phyloP scores from a whole-genome alignment of 1,140 invertebrate species.

The Drosophila leontia region DNA sequence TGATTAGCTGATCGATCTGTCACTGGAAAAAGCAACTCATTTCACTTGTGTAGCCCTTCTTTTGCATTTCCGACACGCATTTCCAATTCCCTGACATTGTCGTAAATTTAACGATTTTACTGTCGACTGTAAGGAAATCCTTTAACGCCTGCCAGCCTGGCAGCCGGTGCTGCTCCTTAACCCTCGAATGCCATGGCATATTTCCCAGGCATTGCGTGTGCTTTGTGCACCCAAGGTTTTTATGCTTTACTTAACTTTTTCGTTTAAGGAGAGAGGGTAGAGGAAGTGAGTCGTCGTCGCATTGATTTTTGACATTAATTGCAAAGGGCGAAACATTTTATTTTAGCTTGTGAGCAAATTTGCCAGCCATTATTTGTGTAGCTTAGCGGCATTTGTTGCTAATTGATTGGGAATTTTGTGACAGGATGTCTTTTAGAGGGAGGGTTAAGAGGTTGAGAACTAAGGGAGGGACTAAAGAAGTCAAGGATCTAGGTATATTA shows the following conservation, averaged over 20 bases:
- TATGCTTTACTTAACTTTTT: slow-evolving; percentile 42
- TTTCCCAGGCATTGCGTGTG: slow-evolving; percentile 43
- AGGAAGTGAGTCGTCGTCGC: slow-evolving; percentile 23
- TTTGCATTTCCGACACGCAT: slow-evolving; percentile 38
- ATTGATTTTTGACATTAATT: slow-evolving; percentile 70
- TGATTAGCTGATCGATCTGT: slow-evolving; percentile 49
- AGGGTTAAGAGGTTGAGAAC: slow-evolving; percentile 8
- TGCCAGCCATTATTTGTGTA: slow-evolving; percentile 44
- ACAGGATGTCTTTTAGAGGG: slow-evolving; percentile 5
- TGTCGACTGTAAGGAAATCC: slow-evolving; percentile 65
- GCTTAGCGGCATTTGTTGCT: slow-evolving; percentile 29
- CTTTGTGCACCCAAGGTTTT: slow-evolving; percentile 41
- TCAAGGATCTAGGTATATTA: background rate
- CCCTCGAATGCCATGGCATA: background rate
- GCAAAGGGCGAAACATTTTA: slow-evolving; percentile 46
- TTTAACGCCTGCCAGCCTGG: slow-evolving; percentile 44
- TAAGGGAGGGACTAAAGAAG: slow-evolving; percentile 45
- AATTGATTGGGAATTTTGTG: slow-evolving; percentile 36
- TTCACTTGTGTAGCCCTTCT: slow-evolving; percentile 1
- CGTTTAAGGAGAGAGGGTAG: background rate
- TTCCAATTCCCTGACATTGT: slow-evolving; percentile 50
- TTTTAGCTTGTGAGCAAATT: slow-evolving; percentile 34
- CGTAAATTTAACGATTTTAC: slow-evolving; percentile 81
- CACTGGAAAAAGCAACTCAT: slow-evolving; percentile 3
- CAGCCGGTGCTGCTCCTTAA: background rate